Evolutionary conservation across 2,888 invertebrate genomes (phyloP), one percentile per base, ranked within the genome.

Genomic region (Hofmannophila pseudospretella): DNA sequence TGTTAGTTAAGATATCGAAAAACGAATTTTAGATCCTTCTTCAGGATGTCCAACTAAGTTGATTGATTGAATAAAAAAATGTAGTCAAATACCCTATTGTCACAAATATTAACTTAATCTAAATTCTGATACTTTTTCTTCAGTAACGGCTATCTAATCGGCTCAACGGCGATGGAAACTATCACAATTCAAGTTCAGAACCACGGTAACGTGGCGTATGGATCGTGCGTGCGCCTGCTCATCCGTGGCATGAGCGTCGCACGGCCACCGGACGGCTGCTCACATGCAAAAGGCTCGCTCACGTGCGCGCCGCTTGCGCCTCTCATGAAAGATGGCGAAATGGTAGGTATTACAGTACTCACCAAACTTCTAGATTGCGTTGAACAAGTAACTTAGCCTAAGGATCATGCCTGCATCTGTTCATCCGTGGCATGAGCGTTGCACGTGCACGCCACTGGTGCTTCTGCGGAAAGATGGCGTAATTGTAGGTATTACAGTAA

Each of bases 341-440:
- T 2, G 20, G 20, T 20, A 20, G 20, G 20, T 20, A 20, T 7
- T 8, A 19, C 3, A 19, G 19, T 4, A 4, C 3, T 5, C 19
- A 4, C 19, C 3, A 19, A 19, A 19, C 3, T 19, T 19, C 19
- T 4, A 19, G 19, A 3, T n/a, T n/a, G n/a, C n/a, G n/a, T n/a
- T n/a, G n/a, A n/a, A n/a, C n/a, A n/a, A n/a, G 74, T 0, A 72
- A 77, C 13, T 55, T 63, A 0, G 76, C 81, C 1, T 76, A 80
- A 47, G 54, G 49, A 1, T 41, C 69, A 0, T 75, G 77, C 41
- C 41, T 67, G 10, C 43, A 38, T 1, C 20, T 74, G 3, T 22
- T 10, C 0, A 32, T 70, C 0, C 2, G 4, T 0, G 63, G 60
- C 1, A 58, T 52, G 9, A 19, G 44, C 4, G 31, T 34, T 9